Base-by-base conservation (phyloP, 1,140 invertebrate genomes). In the Diploscapter pachys region DNA sequence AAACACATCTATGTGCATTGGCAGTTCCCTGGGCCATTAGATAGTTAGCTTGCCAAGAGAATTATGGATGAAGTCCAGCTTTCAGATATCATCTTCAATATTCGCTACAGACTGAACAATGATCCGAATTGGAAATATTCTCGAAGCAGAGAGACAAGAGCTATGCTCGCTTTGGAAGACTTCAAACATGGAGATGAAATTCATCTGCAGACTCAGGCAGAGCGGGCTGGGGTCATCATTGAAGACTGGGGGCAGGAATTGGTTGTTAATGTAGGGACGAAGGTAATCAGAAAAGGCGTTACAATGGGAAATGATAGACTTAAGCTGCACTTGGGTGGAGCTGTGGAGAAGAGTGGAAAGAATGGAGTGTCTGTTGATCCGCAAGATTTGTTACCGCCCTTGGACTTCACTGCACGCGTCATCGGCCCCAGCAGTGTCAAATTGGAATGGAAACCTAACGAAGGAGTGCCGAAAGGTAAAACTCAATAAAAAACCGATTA, bases 371-470 rank as follows among this genome's bases (percentile, higher is more conserved):
- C 11, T 48, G 71, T 65, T 2, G 76, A 76, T 53, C 71, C 78
- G 51, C 75, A 72, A 9, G 79, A 83, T 13, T 63, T 84, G 1
- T 49, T 84, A 31, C 83, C 83, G 52, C 83, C 83, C 4, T 70
- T 80, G 49, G 80, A 84, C 62, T 84, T 84, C 65, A 76, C 77
- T n/a, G 83, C 83, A 50, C 73, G 82, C 63, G 71, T 84, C 13
- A 70, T 84, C 31, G 74, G 75, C 63, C 73, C 83, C 48, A 75
- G 68, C 57, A 78, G 77, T 52, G 79, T 82, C 8, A 75, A 79
- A 77, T 67, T 82, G 2, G 73, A 81, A 57, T 82, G 81, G 78
- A 62, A 64, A 48, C 68, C 78, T 6, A 76, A 57, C 31, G 72
- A 80, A 63, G 68, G 55, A 2, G 66, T 71, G 53, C 72, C 48